Percentiles rank a stretch among this genome's conserved stretches.
These are phyloP conservation scores for Salvelinus sp. DNA, from an alignment of 2,113 vertebrate genomes.

Conservation along the genomic window DNA sequence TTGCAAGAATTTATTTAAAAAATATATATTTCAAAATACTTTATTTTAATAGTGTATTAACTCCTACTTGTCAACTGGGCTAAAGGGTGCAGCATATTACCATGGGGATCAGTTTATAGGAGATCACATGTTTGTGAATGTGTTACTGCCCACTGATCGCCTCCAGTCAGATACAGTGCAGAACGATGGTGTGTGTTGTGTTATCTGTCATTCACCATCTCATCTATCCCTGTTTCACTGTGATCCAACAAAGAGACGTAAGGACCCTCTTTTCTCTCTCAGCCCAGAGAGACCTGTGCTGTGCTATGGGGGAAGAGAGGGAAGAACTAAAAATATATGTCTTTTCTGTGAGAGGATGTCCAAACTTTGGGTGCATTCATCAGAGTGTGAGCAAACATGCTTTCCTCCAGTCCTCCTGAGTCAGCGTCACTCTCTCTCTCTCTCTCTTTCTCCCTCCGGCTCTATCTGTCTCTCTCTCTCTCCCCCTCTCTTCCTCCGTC, in stretches of 20 bases:
- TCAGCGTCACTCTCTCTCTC: slow-evolving; percentile 22
- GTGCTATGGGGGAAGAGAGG: not conserved
- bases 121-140: not conserved
- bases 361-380: slow-evolving; percentile 26
- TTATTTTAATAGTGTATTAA: no score
- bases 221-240: slow-evolving; percentile 30
- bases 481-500: no score
- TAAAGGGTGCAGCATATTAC: not conserved
- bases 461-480: not conserved
- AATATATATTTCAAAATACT: no score
- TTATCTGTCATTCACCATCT: slow-evolving; percentile 36
- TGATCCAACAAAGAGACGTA: slow-evolving; percentile 29
- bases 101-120: not conserved
- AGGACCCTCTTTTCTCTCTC: slow-evolving; percentile 14
- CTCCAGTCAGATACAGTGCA: slow-evolving; percentile 3
- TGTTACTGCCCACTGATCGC: slow-evolving; percentile 11
- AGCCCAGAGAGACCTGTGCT: not conserved
- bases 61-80: not conserved
- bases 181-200: not conserved
- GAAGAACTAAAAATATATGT: not conserved
- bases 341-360: slow-evolving; percentile 19
- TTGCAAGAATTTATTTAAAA: no score
- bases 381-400: slow-evolving; percentile 24
- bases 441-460: slow-evolving; percentile 10
- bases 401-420: not conserved